Evolutionary conservation across 1,140 invertebrate species (phyloP).

Genomic region (Dendrolimus punctatus): DNA sequence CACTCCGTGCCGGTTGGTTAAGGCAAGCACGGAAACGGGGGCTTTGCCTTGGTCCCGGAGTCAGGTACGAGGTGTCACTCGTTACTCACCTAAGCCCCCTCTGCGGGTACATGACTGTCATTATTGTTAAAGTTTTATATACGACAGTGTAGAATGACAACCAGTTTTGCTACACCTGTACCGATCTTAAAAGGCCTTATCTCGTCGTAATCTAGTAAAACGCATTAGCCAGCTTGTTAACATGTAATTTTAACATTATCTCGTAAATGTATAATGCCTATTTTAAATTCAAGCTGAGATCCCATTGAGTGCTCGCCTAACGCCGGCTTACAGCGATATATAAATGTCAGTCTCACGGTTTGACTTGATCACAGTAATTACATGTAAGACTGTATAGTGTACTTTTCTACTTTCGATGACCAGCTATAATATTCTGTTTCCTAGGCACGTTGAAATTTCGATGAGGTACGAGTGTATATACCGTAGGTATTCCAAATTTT

Average conservation of each 20-base stretch:
- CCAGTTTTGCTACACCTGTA: conserved; percentile 1
- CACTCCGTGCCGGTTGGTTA: too few relatives aligned
- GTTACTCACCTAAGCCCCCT: too few relatives aligned
- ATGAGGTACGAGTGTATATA: too few relatives aligned
- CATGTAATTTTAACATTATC: conserved; percentile 29
- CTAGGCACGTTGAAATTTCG: too few relatives aligned
- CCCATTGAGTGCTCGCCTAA: conserved; percentile 7
- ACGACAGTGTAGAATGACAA: too few relatives aligned
- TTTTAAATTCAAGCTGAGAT: conserved; percentile 6
- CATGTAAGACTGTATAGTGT: conserved; percentile 22
- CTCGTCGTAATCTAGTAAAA: conserved; percentile 3
- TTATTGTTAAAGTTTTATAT: too few relatives aligned
- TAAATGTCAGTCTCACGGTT: conserved; percentile 39
- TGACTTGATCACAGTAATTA: conserved; percentile 38
- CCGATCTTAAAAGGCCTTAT: neutral
- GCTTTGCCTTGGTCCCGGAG: too few relatives aligned
- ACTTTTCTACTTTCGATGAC: conserved; percentile 32
- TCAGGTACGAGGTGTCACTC: too few relatives aligned
- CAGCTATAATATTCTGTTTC: conserved; percentile 5
- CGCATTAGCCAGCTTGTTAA: conserved; percentile 11
- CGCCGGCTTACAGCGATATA: conserved; percentile 31
- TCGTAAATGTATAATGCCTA: conserved; percentile 17
- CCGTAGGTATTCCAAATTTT: too few relatives aligned
- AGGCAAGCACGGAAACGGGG: too few relatives aligned
- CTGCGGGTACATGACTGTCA: too few relatives aligned